Evolutionary conservation across 2,113 vertebrate species (phyloP).

Genomic region (Nicator chloris): DNA sequence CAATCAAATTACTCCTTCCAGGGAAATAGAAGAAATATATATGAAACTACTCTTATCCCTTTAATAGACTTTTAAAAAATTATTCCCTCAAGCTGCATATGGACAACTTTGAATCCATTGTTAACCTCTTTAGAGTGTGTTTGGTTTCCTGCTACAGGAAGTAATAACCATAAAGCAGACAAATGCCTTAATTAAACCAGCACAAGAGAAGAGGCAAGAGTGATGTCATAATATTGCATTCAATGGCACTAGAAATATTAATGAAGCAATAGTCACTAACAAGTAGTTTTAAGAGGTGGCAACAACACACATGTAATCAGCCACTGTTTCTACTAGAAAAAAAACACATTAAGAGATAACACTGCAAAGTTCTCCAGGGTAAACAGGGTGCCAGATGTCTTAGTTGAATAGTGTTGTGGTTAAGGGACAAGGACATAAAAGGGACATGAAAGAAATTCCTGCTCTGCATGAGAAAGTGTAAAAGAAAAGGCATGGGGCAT

Average conservation of each 20-base stretch:
- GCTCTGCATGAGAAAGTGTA: neutral
- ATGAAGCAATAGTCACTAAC: neutral
- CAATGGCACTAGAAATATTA: neutral
- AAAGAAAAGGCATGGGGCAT: neutral
- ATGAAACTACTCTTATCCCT: neutral
- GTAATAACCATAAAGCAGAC: constrained; percentile 47
- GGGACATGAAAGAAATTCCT: neutral
- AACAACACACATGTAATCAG: neutral
- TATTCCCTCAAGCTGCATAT: neutral
- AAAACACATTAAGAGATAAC: neutral
- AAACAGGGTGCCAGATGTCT: neutral
- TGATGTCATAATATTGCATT: neutral
- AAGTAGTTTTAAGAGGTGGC: neutral
- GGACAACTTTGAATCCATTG: neutral
- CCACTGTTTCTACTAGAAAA: neutral
- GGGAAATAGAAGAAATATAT: neutral
- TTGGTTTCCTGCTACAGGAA: constrained; percentile 45
- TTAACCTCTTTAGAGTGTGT: constrained; percentile 8
- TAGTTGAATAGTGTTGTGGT: neutral
- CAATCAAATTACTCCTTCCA: neutral
- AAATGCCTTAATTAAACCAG: constrained; percentile 22
- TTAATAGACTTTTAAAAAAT: neutral
- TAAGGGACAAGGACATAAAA: neutral
- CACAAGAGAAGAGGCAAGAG: neutral
- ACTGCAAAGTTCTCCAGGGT: neutral